phyloP scores from a whole-genome alignment of 2,797 vertebrate genomes.

The Sebastiscus tertius region DNA sequence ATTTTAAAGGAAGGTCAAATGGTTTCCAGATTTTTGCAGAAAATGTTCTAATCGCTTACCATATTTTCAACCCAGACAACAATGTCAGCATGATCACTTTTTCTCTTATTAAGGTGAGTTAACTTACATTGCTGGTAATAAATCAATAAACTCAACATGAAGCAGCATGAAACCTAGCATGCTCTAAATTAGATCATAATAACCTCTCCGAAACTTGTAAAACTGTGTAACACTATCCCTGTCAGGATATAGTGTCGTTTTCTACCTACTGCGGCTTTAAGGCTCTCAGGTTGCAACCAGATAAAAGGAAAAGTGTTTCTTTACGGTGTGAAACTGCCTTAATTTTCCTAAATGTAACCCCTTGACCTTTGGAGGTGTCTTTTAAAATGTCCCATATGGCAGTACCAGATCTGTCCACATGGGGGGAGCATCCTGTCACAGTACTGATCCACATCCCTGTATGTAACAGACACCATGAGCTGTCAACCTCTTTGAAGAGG shows the following conservation, averaged over 20 bases:
- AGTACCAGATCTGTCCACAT: slow-evolving; percentile 42
- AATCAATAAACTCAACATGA: background rate
- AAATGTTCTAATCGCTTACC: background rate
- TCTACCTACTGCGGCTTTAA: background rate
- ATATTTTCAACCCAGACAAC: background rate
- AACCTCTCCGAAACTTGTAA: too few relatives aligned
- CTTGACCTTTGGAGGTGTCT: background rate
- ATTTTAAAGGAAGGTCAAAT: too few relatives aligned
- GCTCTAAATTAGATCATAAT: too few relatives aligned
- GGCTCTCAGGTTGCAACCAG: background rate
- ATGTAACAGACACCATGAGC: background rate
- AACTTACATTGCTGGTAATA: background rate
- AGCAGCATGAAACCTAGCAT: background rate
- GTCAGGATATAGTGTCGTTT: too few relatives aligned
- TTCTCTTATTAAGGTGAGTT: background rate
- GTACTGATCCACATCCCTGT: background rate
- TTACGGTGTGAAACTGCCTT: background rate
- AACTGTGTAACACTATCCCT: too few relatives aligned
- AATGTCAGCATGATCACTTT: background rate
- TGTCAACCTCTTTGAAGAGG: background rate
- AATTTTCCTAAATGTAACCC: background rate
- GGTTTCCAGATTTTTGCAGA: background rate
- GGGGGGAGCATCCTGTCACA: slow-evolving; percentile 43
- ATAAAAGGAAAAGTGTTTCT: background rate
- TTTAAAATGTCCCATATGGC: background rate